A percentile compares a stretch with the other conserved stretches of the same genome.
Conservation (phyloP, 1,140 invertebrate species). For the Aplysia californica region DNA sequence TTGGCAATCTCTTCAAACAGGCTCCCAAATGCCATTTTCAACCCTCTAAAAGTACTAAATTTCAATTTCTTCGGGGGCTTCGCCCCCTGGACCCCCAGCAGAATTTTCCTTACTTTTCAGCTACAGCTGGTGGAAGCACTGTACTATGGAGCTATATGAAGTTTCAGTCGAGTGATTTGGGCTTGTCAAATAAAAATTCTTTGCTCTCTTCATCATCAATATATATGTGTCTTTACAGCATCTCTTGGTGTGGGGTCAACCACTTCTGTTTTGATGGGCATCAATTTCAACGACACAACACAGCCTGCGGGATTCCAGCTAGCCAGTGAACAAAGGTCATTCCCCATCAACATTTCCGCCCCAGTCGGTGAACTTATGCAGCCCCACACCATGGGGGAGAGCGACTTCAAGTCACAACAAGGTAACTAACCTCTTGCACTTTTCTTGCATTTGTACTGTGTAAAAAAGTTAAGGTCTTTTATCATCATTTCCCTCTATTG, state of each 20-base stretch:
- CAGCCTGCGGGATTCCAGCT: constrained; percentile 88
- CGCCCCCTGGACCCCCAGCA: too few species aligned
- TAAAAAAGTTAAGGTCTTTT: not conserved
- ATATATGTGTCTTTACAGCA: too few species aligned
- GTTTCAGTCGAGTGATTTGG: too few species aligned
- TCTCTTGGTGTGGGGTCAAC: constrained; percentile 70
- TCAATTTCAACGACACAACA: constrained; percentile 95
- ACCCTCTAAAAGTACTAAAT: too few species aligned
- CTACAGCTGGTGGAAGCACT: too few species aligned
- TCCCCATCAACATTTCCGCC: constrained; percentile 79
- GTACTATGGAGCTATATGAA: too few species aligned
- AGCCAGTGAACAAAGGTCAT: constrained; percentile 69
- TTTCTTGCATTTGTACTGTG: not conserved
- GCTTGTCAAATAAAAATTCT: too few species aligned
- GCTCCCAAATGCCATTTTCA: too few species aligned
- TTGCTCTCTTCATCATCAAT: too few species aligned
- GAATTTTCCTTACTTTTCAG: too few species aligned
- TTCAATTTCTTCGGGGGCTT: too few species aligned
- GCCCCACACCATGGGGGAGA: constrained; percentile 82
- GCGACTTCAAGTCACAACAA: constrained; percentile 82
- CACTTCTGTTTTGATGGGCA: constrained; percentile 75
- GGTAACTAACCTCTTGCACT: constrained; percentile 63
- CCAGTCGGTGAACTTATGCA: constrained; percentile 90
- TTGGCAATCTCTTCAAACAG: too few species aligned
- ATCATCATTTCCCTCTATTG: not conserved